These are phyloP conservation scores for Anomalospiza imberbis DNA, from an alignment of 2,797 vertebrate species.

Conservation along the genomic window DNA sequence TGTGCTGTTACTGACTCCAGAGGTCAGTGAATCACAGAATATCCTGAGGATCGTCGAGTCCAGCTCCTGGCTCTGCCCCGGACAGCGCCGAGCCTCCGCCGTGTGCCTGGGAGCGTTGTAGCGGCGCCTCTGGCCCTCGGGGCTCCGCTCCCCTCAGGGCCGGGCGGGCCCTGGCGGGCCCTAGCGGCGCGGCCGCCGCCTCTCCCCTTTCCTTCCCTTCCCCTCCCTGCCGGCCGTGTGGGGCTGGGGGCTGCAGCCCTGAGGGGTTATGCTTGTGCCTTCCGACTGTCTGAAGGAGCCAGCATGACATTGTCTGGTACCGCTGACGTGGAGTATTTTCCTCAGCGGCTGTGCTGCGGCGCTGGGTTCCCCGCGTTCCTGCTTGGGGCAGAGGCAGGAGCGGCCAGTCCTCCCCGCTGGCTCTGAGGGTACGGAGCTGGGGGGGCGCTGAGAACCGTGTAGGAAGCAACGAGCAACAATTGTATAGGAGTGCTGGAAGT, in stretches of 20 bases:
- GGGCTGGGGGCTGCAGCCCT: too few relatives aligned
- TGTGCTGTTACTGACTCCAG: not conserved
- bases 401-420: rapidly evolving
- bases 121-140: too few relatives aligned
- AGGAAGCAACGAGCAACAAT: not conserved
- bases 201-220: too few relatives aligned
- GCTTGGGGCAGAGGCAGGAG: not conserved
- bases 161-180: too few relatives aligned
- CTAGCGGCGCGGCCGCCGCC: not conserved
- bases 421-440: not conserved
- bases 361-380: rapidly evolving
- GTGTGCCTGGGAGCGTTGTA: not conserved
- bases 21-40: not conserved
- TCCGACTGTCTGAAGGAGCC: rapidly evolving
- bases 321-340: not conserved
- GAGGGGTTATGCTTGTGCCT: not conserved
- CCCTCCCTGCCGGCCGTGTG: not conserved
- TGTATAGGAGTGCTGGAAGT: not conserved
- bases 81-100: not conserved
- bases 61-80: not conserved
- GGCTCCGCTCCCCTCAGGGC: not conserved
- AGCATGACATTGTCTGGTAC: rapidly evolving
- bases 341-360: not conserved
- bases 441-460: rapidly evolving
- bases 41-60: not conserved